Evolutionary conservation across 2,797 vertebrate genomes (phyloP).

Genomic region (Acridotheres tristis): DNA sequence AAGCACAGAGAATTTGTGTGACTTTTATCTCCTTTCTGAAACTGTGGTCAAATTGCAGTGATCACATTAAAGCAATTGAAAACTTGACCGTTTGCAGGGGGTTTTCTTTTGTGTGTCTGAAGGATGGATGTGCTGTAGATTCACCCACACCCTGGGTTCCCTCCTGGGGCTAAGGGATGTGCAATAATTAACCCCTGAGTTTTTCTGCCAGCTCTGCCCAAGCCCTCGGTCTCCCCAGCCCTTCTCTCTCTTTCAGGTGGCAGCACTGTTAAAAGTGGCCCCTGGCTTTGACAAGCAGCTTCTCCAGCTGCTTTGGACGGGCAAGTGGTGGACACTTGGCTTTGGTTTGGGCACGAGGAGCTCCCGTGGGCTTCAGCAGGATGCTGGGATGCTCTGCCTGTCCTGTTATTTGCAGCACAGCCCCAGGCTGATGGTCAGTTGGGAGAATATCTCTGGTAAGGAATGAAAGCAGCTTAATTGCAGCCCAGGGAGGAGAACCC

Average conservation of each 20-base stretch:
- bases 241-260: background rate
- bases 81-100: conserved; percentile 28
- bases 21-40: background rate
- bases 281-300: background rate
- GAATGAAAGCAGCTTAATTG: background rate
- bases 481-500: background rate
- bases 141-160: background rate
- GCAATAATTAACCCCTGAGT: background rate
- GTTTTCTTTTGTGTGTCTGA: conserved; percentile 12
- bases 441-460: background rate
- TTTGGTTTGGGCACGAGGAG: background rate
- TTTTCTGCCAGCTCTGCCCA: background rate
- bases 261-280: background rate
- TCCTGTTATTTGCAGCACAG: background rate
- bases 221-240: background rate
- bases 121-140: background rate
- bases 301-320: background rate
- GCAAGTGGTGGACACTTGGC: background rate
- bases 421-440: background rate
- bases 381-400: background rate
- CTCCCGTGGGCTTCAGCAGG: background rate
- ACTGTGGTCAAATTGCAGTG: conserved; percentile 46
- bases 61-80: conserved; percentile 68
- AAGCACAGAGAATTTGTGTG: conserved; percentile 53
- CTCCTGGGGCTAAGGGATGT: background rate